Percentiles rank a stretch among this genome's conserved stretches.
These are phyloP conservation scores for Lepisosteus oculatus DNA, from an alignment of 2,113 vertebrate species.

Conservation along the genomic window DNA sequence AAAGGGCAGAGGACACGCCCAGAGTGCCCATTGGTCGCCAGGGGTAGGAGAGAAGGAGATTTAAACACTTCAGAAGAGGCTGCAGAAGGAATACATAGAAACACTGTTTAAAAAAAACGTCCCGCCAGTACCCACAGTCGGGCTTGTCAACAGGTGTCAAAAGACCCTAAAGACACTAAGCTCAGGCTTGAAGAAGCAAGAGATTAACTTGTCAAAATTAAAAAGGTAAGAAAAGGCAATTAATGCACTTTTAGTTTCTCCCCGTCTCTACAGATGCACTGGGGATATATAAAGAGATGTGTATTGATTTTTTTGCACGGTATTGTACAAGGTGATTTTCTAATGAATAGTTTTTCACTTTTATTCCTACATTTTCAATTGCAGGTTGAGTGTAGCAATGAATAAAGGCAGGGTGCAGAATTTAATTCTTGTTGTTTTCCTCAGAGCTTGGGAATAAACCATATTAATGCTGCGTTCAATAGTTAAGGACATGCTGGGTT, in stretches of 20 bases:
- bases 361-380: too few relatives aligned
- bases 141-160: slow-evolving; percentile 60
- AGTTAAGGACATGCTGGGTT: too few relatives aligned
- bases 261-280: slow-evolving; percentile 8
- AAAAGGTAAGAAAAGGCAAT: slow-evolving; percentile 47
- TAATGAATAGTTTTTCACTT: too few relatives aligned
- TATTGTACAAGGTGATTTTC: too few relatives aligned
- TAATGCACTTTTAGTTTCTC: slow-evolving; percentile 2
- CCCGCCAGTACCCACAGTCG: slow-evolving; percentile 35
- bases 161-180: slow-evolving; percentile 18
- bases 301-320: too few relatives aligned
- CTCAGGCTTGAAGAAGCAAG: slow-evolving; percentile 22
- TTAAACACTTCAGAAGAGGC: slow-evolving; percentile 42
- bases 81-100: slow-evolving; percentile 30
- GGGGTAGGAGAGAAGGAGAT: slow-evolving; percentile 40
- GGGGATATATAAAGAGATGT: too few relatives aligned
- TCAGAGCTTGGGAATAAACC: too few relatives aligned
- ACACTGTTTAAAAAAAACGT: slow-evolving; percentile 32
- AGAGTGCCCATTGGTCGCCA: slow-evolving; percentile 58
- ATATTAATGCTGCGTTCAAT: too few relatives aligned
- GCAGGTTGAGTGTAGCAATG: too few relatives aligned
- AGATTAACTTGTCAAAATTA: slow-evolving; percentile 14
- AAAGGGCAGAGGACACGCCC: slow-evolving; percentile 53
- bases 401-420: too few relatives aligned
- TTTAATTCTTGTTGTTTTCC: too few relatives aligned